phyloP scores from a whole-genome alignment of 1,140 invertebrate genomes.

The Cotesia vestalis region DNA sequence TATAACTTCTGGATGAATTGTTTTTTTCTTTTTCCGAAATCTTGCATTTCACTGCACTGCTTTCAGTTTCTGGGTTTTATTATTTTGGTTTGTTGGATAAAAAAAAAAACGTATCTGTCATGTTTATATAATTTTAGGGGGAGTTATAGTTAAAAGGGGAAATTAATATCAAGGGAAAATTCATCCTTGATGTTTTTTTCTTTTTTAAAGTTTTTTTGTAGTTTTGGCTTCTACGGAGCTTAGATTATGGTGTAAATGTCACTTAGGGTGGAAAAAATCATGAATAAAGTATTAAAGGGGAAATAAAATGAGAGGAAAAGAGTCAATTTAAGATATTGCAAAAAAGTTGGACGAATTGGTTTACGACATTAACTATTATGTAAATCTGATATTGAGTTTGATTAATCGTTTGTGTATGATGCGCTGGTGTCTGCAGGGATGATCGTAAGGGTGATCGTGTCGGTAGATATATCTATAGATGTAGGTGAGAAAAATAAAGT shows the following conservation, averaged over 20 bases:
- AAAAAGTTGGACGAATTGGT: constrained; percentile 15
- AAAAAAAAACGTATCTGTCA: constrained; percentile 11
- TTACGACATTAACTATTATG: constrained; percentile 32
- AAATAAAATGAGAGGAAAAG: constrained; percentile 7
- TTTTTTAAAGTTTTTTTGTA: not conserved
- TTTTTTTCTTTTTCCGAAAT: not conserved
- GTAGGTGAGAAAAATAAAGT: constrained; percentile 4
- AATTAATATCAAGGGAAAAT: not conserved
- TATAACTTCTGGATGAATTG: not conserved
- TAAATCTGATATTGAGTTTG: constrained; percentile 30
- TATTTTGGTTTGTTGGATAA: not conserved
- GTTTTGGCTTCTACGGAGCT: not conserved
- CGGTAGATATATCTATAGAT: constrained; percentile 15
- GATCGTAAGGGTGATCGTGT: constrained; percentile 9
- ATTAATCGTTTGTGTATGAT: constrained; percentile 31
- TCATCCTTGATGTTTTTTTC: constrained; percentile 19
- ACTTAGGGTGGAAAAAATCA: constrained; percentile 3
- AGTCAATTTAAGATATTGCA: constrained; percentile 30
- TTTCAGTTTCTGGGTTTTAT: no score
- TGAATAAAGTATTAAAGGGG: not conserved
- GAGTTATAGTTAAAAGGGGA: not conserved
- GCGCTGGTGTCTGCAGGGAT: constrained; percentile 1
- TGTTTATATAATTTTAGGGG: constrained; percentile 4
- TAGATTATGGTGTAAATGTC: constrained; percentile 26
- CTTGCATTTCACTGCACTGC: constrained; percentile 9